phyloP scores from a whole-genome alignment of 2,113 vertebrate species.

The Diadophis punctatus region DNA sequence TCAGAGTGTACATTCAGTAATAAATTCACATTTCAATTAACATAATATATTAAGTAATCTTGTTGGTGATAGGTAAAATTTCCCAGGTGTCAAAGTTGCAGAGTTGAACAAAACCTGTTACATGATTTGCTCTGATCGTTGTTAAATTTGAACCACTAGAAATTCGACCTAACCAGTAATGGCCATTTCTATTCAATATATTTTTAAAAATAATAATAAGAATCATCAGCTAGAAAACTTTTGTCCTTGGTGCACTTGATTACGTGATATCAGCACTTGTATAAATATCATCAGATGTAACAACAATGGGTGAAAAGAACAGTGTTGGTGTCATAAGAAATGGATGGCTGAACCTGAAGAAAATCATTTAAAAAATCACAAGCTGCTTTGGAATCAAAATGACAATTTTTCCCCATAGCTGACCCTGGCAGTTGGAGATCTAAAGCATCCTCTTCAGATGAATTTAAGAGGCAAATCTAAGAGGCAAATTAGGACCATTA shows the following conservation, averaged over 20 bases:
- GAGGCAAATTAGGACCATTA: neutral
- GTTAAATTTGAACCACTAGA: neutral
- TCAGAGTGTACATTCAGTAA: neutral
- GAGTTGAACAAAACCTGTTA: neutral
- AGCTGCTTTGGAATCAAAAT: neutral
- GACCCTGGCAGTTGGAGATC: neutral
- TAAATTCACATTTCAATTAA: neutral
- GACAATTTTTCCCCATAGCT: neutral
- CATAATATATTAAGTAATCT: neutral
- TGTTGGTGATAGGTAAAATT: neutral
- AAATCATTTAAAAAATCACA: neutral
- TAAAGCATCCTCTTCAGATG: neutral
- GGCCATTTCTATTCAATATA: neutral
- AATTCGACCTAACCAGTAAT: neutral
- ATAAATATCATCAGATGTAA: neutral
- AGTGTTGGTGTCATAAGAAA: neutral
- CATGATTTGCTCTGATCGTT: neutral
- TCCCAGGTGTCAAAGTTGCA: neutral
- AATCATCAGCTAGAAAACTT: neutral
- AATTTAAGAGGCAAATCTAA: neutral
- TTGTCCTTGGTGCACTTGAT: neutral
- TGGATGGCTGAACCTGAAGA: neutral
- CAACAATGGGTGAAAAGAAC: neutral
- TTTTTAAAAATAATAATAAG: neutral
- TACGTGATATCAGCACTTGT: neutral